These are phyloP conservation scores for Thymallus thymallus DNA, from an alignment of 2,113 vertebrate genomes.

Conservation along the genomic window DNA sequence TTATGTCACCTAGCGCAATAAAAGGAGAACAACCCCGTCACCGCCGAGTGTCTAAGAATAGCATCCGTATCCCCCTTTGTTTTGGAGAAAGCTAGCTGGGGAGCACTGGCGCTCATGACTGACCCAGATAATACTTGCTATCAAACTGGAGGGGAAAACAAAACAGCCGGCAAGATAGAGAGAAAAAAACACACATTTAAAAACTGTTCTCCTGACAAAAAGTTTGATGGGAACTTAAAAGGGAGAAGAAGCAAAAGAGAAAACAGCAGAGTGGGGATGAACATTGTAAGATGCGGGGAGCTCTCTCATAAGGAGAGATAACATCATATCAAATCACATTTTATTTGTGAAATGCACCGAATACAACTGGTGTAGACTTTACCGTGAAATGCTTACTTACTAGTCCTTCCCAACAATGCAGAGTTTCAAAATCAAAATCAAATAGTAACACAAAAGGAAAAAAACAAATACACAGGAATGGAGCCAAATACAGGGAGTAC, in stretches of 20 bases:
- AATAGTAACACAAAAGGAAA: neutral
- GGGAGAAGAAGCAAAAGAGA: slow-evolving; percentile 23
- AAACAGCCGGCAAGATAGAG: slow-evolving; percentile 40
- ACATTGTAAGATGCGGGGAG: slow-evolving; percentile 62
- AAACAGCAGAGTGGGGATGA: slow-evolving; percentile 30
- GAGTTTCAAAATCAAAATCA: neutral
- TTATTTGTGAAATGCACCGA: too few relatives aligned
- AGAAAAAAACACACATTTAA: slow-evolving; percentile 11
- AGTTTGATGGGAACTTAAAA: slow-evolving; percentile 57
- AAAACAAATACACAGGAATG: too few relatives aligned
- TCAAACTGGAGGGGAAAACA: slow-evolving; percentile 57
- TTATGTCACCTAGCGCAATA: slow-evolving; percentile 62
- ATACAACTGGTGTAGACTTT: too few relatives aligned
- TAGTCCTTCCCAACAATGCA: too few relatives aligned
- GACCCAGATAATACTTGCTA: slow-evolving; percentile 65
- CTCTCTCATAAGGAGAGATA: slow-evolving; percentile 44
- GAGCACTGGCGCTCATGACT: slow-evolving; percentile 49
- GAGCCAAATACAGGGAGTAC: too few relatives aligned
- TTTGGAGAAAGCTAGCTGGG: slow-evolving; percentile 21
- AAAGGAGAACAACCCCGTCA: slow-evolving; percentile 60
- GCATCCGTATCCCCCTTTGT: slow-evolving; percentile 37
- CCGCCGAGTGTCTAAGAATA: slow-evolving; percentile 51
- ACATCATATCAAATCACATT: neutral
- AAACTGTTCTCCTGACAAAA: slow-evolving; percentile 63
- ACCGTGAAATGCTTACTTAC: too few relatives aligned